Percentiles rank a stretch among this genome's conserved stretches.
Conservation (phyloP, 1,140 invertebrate species). For the Drosophila parvula region DNA sequence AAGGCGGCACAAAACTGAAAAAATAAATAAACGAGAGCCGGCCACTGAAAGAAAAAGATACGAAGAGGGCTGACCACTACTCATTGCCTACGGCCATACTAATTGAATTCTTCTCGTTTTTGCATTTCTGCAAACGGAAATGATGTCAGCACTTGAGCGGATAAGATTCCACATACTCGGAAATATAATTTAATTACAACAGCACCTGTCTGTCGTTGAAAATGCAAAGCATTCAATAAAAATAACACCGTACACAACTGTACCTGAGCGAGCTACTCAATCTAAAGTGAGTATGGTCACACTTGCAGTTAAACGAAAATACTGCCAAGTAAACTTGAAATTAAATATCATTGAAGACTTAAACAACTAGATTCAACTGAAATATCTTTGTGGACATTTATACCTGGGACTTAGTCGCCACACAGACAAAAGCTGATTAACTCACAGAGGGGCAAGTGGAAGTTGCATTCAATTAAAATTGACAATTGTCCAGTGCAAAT, state of each 20-base stretch:
- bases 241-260: slow-evolving; percentile 26
- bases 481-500: slow-evolving; percentile 54
- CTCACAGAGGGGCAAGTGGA: slow-evolving; percentile 14
- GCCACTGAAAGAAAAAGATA: slow-evolving; percentile 20
- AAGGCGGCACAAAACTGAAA: slow-evolving; percentile 61
- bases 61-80: slow-evolving; percentile 22
- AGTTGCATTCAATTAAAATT: slow-evolving; percentile 64
- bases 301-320: neutral
- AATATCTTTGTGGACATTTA: slow-evolving; percentile 27
- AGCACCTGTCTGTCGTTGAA: neutral
- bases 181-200: slow-evolving; percentile 35
- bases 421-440: slow-evolving; percentile 66
- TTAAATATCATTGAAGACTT: slow-evolving; percentile 25
- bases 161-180: slow-evolving; percentile 10
- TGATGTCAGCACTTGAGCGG: slow-evolving; percentile 37
- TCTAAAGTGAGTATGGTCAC: neutral
- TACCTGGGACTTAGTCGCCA: slow-evolving; percentile 48
- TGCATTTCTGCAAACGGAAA: slow-evolving; percentile 43
- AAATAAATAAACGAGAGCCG: slow-evolving; percentile 28
- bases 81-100: slow-evolving; percentile 25
- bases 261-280: neutral
- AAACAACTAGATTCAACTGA: slow-evolving; percentile 30
- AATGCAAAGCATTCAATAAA: slow-evolving; percentile 34
- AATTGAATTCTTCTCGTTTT: slow-evolving; percentile 33
- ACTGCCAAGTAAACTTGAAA: neutral